Evolutionary conservation across 2,888 invertebrate genomes (phyloP), one percentile per base, ranked within the genome.

Genomic region (Philereme vetulata): DNA sequence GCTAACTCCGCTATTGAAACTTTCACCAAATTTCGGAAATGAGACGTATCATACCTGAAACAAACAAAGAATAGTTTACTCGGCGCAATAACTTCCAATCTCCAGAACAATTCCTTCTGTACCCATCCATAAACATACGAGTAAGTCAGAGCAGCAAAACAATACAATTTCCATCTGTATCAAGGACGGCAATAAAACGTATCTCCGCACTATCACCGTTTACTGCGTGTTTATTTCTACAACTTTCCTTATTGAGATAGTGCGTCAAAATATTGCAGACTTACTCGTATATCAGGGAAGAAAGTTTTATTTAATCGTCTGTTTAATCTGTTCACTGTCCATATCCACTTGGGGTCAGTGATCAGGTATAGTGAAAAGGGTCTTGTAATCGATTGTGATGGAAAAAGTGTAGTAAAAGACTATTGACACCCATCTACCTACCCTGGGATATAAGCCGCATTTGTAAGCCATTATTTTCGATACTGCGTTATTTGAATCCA

Each of bases 141-240:
- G 21, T 21, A 62, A 58, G 51, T 58, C 54, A 51, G 46, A 8
- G 32, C 11, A 55, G 50, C 35, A 48, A 60, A 62, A 58, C 62
- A 58, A 62, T 58, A 62, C 58, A 55, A 58, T 62, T 62, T 58
- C 57, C 54, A 62, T 57, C 43, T 45, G 38, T 50, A 62, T 57
- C 62, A 62, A 62, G 46, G 57, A 52, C 46, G 10, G 40, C 62
- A 47, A 62, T 62, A 62, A 62, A 62, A 48, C 44, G 44, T 47
- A 51, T 55, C 54, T 51, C 43, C 8, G 38, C 44, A 51, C 58
- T 62, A 58, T 62, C 42, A 54, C 50, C 47, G 43, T 58, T 55
- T 45, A 62, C 62, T 58, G 44, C 11, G 45, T 51, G 54, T 62
- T 58, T 58, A 55, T 57, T 54, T 62, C 34, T 44, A 46, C 42